phyloP scores from a whole-genome alignment of 2,888 invertebrate species.

The Mythimna loreyi region DNA sequence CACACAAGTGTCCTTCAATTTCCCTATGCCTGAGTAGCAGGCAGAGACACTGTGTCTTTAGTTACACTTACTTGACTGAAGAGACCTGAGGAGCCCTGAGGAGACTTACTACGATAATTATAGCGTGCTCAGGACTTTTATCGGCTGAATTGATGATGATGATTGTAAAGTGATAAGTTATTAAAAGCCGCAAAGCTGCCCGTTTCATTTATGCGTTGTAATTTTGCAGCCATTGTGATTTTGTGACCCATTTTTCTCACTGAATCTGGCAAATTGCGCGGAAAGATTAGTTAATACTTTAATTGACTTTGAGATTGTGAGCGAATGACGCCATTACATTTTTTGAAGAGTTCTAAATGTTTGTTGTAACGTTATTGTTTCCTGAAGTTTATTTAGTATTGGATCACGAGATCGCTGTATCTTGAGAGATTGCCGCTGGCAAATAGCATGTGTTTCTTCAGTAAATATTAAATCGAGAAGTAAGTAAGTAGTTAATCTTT shows the following conservation, averaged over 20 bases:
- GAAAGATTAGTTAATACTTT: slow-evolving; percentile 40
- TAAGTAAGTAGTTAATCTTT: not conserved
- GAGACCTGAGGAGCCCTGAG: too few species aligned
- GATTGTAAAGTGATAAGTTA: too few species aligned
- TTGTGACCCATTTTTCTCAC: slow-evolving; percentile 30
- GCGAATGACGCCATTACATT: slow-evolving; percentile 16
- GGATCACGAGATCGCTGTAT: not conserved
- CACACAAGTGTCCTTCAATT: too few species aligned
- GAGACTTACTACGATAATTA: too few species aligned
- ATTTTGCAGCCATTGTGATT: slow-evolving; percentile 38
- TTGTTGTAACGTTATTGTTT: slow-evolving; percentile 6
- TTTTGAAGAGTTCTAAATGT: not conserved
- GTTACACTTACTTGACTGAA: too few species aligned
- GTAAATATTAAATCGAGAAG: not conserved
- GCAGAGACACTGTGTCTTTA: too few species aligned
- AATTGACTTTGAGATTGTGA: slow-evolving; percentile 33
- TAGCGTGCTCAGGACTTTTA: too few species aligned
- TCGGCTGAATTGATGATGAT: too few species aligned
- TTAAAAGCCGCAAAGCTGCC: slow-evolving; percentile 19
- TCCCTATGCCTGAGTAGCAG: too few species aligned
- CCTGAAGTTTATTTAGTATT: not conserved
- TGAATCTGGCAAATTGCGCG: slow-evolving; percentile 28
- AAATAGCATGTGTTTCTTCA: not conserved
- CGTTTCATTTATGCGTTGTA: slow-evolving; percentile 16
- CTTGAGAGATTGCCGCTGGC: not conserved